Percentiles rank a stretch among this genome's conserved stretches.
Evolutionary conservation across 1,140 invertebrate genomes (phyloP).

Genomic region (Drosophila bocqueti): DNA sequence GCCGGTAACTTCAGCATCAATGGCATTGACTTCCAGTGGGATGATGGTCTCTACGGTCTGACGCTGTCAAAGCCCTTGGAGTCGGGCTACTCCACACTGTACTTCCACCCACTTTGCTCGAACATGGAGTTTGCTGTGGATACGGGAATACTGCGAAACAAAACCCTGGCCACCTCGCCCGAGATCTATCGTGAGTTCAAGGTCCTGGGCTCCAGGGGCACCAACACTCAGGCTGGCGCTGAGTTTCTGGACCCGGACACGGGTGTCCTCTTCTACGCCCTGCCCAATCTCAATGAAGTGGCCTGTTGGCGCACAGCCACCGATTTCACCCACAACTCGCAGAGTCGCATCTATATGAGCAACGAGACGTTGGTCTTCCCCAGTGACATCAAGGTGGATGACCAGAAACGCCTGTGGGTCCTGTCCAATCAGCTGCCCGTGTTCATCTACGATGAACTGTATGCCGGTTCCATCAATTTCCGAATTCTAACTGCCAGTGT

Average conservation of each 20-base stretch:
- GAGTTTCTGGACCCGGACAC: constrained; percentile 90
- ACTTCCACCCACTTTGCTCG: constrained; percentile 92
- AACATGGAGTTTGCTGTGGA: constrained; percentile 90
- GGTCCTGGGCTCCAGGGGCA: constrained; percentile 89
- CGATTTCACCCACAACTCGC: constrained; percentile 88
- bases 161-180: constrained; percentile 85
- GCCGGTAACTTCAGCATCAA: constrained; percentile 90
- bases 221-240: constrained; percentile 90
- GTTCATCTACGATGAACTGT: constrained; percentile 89
- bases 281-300: constrained; percentile 91
- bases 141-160: constrained; percentile 88
- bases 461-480: constrained; percentile 90
- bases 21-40: constrained; percentile 90
- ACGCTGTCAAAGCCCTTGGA: constrained; percentile 87
- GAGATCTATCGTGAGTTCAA: constrained; percentile 89
- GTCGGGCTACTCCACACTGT: constrained; percentile 90
- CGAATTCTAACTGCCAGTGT: constrained; percentile 89
- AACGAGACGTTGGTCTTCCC: constrained; percentile 91
- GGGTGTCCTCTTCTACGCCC: constrained; percentile 91
- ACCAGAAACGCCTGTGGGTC: constrained; percentile 90
- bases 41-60: constrained; percentile 91
- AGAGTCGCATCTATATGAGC: constrained; percentile 89
- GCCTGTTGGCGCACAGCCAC: constrained; percentile 91
- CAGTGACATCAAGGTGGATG: constrained; percentile 91
- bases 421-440: constrained; percentile 89